These are phyloP conservation scores for Venustaconcha ellipsiformis DNA, from an alignment of 1,140 invertebrate genomes.

Conservation along the genomic window DNA sequence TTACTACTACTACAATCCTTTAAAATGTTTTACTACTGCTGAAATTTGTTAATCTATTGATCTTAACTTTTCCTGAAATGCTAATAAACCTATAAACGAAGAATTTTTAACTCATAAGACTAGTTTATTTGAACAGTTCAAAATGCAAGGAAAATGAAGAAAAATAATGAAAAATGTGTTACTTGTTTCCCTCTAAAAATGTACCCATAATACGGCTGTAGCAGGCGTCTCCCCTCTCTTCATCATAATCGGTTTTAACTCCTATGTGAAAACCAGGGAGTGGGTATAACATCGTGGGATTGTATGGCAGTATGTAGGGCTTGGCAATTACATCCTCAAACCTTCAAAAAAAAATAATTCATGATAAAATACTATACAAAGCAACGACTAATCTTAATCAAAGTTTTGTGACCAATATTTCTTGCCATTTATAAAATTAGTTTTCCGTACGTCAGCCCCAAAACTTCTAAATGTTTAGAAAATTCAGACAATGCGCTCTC, in stretches of 20 bases:
- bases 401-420: too few species aligned
- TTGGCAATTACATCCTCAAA: slow-evolving; percentile 43
- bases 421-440: too few species aligned
- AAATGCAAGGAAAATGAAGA: not conserved
- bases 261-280: slow-evolving; percentile 10
- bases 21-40: too few species aligned
- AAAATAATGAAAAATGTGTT: slow-evolving; percentile 3
- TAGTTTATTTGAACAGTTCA: not conserved
- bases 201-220: slow-evolving; percentile 52
- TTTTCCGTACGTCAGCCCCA: too few species aligned
- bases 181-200: slow-evolving; percentile 33
- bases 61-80: not conserved
- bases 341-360: not conserved
- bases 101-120: not conserved
- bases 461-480: too few species aligned
- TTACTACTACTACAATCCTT: too few species aligned
- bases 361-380: too few species aligned
- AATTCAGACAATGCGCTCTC: too few species aligned
- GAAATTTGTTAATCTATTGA: not conserved
- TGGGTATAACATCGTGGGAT: not conserved
- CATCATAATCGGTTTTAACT: slow-evolving; percentile 37
- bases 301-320: slow-evolving; percentile 45
- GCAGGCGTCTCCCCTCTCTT: slow-evolving; percentile 50
- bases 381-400: too few species aligned
- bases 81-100: not conserved